Conservation (phyloP, 92 coral and sea anemone genomes). For the Montipora capitata region DNA sequence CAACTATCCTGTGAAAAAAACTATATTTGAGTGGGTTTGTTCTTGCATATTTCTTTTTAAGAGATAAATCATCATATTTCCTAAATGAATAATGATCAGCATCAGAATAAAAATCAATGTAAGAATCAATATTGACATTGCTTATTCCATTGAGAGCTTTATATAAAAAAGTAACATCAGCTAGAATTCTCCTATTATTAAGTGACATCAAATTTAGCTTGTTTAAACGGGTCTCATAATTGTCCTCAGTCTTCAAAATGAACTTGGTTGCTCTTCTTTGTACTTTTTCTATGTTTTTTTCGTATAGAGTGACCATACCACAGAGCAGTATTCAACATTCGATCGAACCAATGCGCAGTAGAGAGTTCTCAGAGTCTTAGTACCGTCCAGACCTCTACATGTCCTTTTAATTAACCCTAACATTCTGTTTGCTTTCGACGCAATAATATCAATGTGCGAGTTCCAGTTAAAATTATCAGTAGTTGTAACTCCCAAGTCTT, state of each 20-base stretch:
- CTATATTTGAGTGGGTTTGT: constrained; percentile 41
- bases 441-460: constrained; percentile 37
- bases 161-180: constrained; percentile 36
- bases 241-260: constrained; percentile 16
- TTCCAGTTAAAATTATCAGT: constrained; percentile 40
- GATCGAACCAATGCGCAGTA: constrained; percentile 49
- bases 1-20: constrained; percentile 38
- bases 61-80: background rate
- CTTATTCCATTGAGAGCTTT: constrained; percentile 43
- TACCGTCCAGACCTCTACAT: constrained; percentile 53
- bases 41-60: constrained; percentile 29
- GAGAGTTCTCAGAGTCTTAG: constrained; percentile 44
- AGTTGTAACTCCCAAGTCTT: constrained; percentile 48
- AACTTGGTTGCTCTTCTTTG: constrained; percentile 26
- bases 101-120: constrained; percentile 4
- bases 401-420: constrained; percentile 4
- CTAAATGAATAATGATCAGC: constrained; percentile 18
- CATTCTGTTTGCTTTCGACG: constrained; percentile 62
- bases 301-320: background rate
- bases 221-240: constrained; percentile 27
- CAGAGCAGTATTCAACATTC: constrained; percentile 49
- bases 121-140: background rate
- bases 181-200: constrained; percentile 23
- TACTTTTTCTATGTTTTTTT: constrained; percentile 26
- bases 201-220: constrained; percentile 37